phyloP scores from a whole-genome alignment of 2,113 vertebrate genomes.

The Hippocampus zosterae region DNA sequence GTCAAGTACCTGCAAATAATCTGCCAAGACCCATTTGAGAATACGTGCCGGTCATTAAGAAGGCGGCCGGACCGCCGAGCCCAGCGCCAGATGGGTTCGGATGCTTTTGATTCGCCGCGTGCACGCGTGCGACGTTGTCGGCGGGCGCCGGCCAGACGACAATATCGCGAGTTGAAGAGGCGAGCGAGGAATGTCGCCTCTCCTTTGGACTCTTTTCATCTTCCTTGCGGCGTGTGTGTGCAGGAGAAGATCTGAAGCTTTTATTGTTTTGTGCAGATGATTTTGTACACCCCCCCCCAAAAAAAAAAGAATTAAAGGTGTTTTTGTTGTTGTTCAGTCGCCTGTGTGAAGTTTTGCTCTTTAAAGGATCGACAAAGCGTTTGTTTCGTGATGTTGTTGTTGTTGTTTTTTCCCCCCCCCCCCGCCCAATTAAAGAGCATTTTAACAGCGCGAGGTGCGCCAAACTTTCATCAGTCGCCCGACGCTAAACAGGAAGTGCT shows the following conservation, averaged over 20 bases:
- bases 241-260: conserved; percentile 66
- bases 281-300: conserved; percentile 2
- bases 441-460: conserved; percentile 68
- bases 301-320: conserved; percentile 62
- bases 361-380: conserved; percentile 66
- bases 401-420: neutral
- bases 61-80: conserved; percentile 90
- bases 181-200: conserved; percentile 94
- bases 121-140: conserved; percentile 80
- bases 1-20: conserved; percentile 99
- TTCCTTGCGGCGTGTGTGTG: conserved; percentile 40
- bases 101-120: conserved; percentile 89
- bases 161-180: conserved; percentile 95
- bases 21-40: conserved; percentile 99
- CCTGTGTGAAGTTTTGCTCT: conserved; percentile 64
- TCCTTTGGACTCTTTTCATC: conserved; percentile 82
- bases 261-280: conserved; percentile 58
- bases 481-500: conserved; percentile 6
- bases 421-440: conserved; percentile 69
- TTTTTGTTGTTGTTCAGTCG: conserved; percentile 55
- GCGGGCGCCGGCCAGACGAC: conserved; percentile 79
- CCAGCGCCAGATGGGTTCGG: conserved; percentile 99
- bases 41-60: conserved; percentile 99
- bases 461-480: conserved; percentile 66
- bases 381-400: neutral